Conservation (phyloP, 2,888 invertebrate species). For the Hypolimnas misippus region DNA sequence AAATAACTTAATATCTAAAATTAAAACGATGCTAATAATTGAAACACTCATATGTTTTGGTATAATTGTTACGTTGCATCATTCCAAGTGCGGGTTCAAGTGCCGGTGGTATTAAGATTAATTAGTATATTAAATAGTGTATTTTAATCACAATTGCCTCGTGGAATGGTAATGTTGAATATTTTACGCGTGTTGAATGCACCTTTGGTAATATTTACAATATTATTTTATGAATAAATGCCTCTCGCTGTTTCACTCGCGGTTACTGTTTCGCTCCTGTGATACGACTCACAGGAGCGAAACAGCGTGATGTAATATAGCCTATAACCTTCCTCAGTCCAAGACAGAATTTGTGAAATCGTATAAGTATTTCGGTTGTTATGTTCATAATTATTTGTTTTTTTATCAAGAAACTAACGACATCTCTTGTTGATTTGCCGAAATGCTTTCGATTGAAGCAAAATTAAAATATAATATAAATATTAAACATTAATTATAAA, state of each 20-base stretch:
- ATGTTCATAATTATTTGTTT: too few relatives aligned
- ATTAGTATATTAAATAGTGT: constrained; percentile 54
- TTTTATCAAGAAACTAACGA: not conserved
- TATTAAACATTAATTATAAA: too few relatives aligned
- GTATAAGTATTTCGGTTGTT: too few relatives aligned
- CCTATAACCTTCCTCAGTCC: too few relatives aligned
- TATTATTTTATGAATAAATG: not conserved
- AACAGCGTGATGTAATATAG: too few relatives aligned
- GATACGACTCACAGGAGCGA: too few relatives aligned
- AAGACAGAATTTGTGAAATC: too few relatives aligned
- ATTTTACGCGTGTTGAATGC: not conserved
- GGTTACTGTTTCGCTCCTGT: too few relatives aligned
- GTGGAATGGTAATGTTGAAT: constrained; percentile 4
- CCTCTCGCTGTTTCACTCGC: too few relatives aligned
- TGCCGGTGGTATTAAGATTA: constrained; percentile 52
- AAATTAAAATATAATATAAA: too few relatives aligned
- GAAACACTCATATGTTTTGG: constrained; percentile 24
- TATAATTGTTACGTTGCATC: constrained; percentile 33
- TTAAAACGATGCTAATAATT: constrained; percentile 19
- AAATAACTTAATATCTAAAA: not conserved
- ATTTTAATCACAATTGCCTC: constrained; percentile 40
- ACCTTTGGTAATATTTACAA: not conserved
- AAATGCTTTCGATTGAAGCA: too few relatives aligned
- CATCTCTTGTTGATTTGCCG: not conserved
- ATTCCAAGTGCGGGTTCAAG: constrained; percentile 50